Percentiles rank a stretch among this genome's conserved stretches.
These are phyloP conservation scores for Fulica atra DNA, from an alignment of 2,113 vertebrate species.

Conservation along the genomic window DNA sequence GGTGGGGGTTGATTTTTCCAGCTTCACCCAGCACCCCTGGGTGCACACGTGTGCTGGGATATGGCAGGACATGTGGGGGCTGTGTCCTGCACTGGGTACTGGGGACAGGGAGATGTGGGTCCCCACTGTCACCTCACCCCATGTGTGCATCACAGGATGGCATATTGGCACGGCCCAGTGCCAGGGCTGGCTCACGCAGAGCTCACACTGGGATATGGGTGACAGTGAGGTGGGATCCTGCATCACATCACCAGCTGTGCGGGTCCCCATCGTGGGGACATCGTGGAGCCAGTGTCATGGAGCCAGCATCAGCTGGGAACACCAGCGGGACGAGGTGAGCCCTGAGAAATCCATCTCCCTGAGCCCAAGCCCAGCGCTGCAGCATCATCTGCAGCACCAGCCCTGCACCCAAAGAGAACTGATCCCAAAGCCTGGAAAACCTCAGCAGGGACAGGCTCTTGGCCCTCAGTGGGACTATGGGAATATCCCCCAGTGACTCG, in stretches of 20 bases:
- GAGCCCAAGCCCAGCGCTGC: not conserved
- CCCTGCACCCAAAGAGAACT: not conserved
- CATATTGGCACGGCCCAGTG: not conserved
- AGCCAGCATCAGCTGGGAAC: not conserved
- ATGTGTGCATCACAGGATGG: rapidly evolving
- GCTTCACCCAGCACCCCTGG: rapidly evolving
- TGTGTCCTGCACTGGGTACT: not conserved
- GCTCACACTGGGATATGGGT: not conserved
- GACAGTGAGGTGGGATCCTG: not conserved
- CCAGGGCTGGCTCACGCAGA: not conserved
- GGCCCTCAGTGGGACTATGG: not conserved
- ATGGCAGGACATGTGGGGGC: rapidly evolving
- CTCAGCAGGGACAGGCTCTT: rapidly evolving
- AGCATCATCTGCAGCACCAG: not conserved
- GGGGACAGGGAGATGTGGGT: not conserved
- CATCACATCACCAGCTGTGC: rapidly evolving
- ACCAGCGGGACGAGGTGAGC: not conserved
- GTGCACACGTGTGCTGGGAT: not conserved
- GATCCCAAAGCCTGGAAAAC: not conserved
- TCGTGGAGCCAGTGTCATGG: not conserved
- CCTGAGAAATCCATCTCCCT: not conserved
- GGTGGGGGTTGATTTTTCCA: not conserved
- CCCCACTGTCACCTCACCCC: not conserved
- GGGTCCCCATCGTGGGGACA: not conserved
- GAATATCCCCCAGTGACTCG: not conserved